Conservation (phyloP, 1,140 invertebrate genomes). For the Rhyzopertha dominica region DNA sequence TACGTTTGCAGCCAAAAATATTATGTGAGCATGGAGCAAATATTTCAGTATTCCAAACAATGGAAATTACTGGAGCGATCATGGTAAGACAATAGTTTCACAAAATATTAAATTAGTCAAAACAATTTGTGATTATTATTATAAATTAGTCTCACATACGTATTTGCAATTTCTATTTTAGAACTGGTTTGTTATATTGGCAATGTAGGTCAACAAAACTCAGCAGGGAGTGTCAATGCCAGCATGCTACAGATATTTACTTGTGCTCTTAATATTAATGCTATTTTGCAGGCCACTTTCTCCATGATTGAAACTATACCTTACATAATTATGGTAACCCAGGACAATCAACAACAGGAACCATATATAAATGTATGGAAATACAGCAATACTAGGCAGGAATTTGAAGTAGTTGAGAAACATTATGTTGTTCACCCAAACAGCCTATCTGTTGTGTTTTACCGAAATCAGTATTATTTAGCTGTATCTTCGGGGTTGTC, state of each 20-base stretch:
- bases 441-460: slow-evolving; percentile 19
- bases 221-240: slow-evolving; percentile 10
- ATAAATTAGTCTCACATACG: too few relatives aligned
- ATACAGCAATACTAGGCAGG: slow-evolving; percentile 19
- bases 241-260: too few relatives aligned
- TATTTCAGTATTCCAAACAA: too few relatives aligned
- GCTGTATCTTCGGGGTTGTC: slow-evolving; percentile 30
- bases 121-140: too few relatives aligned
- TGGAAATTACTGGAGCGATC: too few relatives aligned
- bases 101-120: too few relatives aligned
- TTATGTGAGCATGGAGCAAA: too few relatives aligned
- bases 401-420: slow-evolving; percentile 26
- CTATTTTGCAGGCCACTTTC: slow-evolving; percentile 17
- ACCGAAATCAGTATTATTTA: slow-evolving; percentile 25
- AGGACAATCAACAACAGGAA: slow-evolving; percentile 8
- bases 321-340: slow-evolving; percentile 22
- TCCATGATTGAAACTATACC: slow-evolving; percentile 14
- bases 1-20: too few relatives aligned
- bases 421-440: slow-evolving; percentile 21
- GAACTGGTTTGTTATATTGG: slow-evolving; percentile 8
- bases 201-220: slow-evolving; percentile 8
- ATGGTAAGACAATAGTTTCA: too few relatives aligned
- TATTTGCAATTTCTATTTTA: too few relatives aligned
- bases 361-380: slow-evolving; percentile 23
- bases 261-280: slow-evolving; percentile 5